Base-by-base conservation (phyloP, 2,888 invertebrate genomes). In the Eutolmus rufibarbis region DNA sequence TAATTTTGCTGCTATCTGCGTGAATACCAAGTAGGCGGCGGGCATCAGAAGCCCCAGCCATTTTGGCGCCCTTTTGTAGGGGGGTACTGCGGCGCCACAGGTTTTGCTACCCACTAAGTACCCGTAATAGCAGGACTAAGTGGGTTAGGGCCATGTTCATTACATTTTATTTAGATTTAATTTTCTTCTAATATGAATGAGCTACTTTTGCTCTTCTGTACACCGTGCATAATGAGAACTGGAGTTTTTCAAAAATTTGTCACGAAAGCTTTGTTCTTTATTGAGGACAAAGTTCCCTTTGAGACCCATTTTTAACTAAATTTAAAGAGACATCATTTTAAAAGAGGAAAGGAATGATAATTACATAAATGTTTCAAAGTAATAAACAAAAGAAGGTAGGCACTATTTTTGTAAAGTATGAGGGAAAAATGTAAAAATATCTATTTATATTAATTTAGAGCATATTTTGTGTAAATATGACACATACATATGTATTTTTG, bases 21-120 rank as follows among this genome's bases (percentile, higher is more conserved):
- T 88, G 88, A 86, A 88, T 88, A 88, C 88, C 56, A 86, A 88
- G 57, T 74, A 88, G 88, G 76, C 43, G 74, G 37, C 28, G 4
- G 43, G 14, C 66, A 84, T 84, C 37, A 57, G 66, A 84, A 84
- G 66, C 66, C 66, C 66, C 12, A 57, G 37, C 23, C 46, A 74
- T 82, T 56, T 66, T 37, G 16, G n/a, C 28, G n/a, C 56, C n/a
- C 46, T 40, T 74, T 74, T 40, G 46, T 74, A 12, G 43, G 66
- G 74, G 46, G 51, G 51, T 28, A 46, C 66, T 12, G 79, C 16
- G 14, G 19, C 28, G 85, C 85, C 23, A 85, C 85, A 85, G 85
- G 74, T 85, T 34, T 85, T 85, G 74, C 37, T 46, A 85, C 74
- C 85, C 85, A 74, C 74, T 85, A 85, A 85, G 85, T 46, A 74